Conservation (phyloP, 2,797 vertebrate species). For the Urocyon cinereoargenteus region DNA sequence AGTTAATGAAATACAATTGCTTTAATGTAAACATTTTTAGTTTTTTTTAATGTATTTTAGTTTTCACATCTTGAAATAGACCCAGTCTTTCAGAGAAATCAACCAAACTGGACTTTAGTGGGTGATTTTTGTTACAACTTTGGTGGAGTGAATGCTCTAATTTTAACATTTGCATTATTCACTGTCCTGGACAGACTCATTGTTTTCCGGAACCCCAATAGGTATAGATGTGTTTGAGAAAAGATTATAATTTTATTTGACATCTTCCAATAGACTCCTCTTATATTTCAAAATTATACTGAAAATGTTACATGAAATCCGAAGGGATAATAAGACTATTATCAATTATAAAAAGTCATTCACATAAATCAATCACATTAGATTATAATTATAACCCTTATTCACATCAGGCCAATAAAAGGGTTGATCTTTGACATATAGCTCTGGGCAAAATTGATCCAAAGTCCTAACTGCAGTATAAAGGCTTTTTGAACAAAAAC, state of each 20-base stretch:
- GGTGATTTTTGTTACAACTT: neutral
- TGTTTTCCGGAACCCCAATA: neutral
- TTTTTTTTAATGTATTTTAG: neutral
- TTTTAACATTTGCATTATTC: neutral
- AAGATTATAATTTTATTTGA: neutral
- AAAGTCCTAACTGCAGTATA: slow-evolving; percentile 45
- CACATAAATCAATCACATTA: slow-evolving; percentile 42
- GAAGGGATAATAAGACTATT: slow-evolving; percentile 42
- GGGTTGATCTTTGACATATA: slow-evolving; percentile 66
- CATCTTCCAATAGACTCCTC: neutral
- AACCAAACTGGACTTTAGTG: neutral
- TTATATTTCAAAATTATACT: slow-evolving; percentile 46
- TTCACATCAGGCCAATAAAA: slow-evolving; percentile 70
- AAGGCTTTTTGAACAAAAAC: slow-evolving; percentile 57
- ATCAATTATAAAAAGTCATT: slow-evolving; percentile 54
- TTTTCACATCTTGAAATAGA: neutral
- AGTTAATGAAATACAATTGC: neutral
- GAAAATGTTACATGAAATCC: neutral
- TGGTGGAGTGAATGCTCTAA: neutral
- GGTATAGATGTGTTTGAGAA: neutral
- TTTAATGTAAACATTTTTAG: neutral
- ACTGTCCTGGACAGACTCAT: neutral
- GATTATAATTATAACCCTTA: slow-evolving; percentile 71
- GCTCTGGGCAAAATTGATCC: slow-evolving; percentile 66
- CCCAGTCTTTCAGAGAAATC: neutral